Evolutionary conservation across 2,797 vertebrate species (phyloP), one percentile per base, ranked within the genome.

Genomic region (Poecilia gillii): DNA sequence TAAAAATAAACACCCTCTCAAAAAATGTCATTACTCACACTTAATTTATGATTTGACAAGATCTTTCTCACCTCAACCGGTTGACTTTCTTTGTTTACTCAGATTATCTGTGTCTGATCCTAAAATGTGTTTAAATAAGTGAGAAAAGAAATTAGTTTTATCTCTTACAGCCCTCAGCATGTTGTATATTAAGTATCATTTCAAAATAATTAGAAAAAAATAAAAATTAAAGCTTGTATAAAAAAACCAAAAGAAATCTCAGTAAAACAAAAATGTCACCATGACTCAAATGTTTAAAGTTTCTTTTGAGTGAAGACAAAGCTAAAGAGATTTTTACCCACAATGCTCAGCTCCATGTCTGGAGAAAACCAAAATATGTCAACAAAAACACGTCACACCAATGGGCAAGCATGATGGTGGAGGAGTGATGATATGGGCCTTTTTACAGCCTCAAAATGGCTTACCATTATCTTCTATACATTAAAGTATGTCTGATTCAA

Each of bases 21-120:
- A 25, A 23, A 68, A 23, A 68, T 41, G 18, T 68, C 31, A 68
- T 70, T 70, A 70, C 66, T 70, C 66, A 70, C 39, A 70, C 4
- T 70, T 70, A 25, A 43, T 70, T 41, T 12, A 39, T 14, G 39
- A 41, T 43, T 43, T 70, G 39, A 43, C 3, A 6, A 43, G 66
- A n/a, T 25, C 39, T 9, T 43, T 70, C 12, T n/a, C 39, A 43
- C 23, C 39, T 70, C 5, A 1, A n/a, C 11, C n/a, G 39, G 20
- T n/a, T n/a, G 23, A 33, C 66, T n/a, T 70, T 68, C 25, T 25
- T 3, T n/a, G 25, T 25, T 70, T 70, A 70, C 23, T 70, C 66
- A n/a, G 39, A 25, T 70, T n/a, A 25, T 70, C 39, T 43, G 12
- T 41, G 23, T 43, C 36, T 70, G 36, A 23, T 23, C 11, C 9